Percentiles rank a stretch among this genome's conserved stretches.
Evolutionary conservation across 2,888 invertebrate genomes (phyloP).

Genomic region (Crocallis elinguaria): DNA sequence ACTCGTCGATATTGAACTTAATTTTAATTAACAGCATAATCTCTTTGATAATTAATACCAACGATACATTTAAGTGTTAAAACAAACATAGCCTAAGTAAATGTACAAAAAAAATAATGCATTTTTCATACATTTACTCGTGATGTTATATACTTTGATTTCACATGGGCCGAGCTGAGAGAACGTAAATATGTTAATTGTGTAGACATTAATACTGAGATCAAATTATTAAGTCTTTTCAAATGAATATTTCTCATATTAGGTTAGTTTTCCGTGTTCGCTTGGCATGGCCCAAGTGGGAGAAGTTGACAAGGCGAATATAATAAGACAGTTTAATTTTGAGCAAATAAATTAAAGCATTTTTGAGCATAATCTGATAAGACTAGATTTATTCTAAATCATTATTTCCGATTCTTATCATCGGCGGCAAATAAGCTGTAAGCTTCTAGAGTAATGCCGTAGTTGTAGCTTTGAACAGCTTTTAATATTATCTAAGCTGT

Average conservation of each 20-base stretch:
- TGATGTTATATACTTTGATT: constrained; percentile 12
- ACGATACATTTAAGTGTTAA: constrained; percentile 16
- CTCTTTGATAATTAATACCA: constrained; percentile 20
- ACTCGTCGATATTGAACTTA: neutral
- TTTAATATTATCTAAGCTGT: too few relatives aligned
- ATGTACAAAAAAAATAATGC: constrained; percentile 1
- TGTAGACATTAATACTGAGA: constrained; percentile 17
- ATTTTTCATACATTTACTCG: constrained; percentile 16
- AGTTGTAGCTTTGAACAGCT: too few relatives aligned
- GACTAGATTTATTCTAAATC: neutral
- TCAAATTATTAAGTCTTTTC: constrained; percentile 12
- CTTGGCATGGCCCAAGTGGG: constrained; percentile 10
- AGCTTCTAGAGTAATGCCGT: too few relatives aligned
- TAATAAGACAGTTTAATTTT: neutral
- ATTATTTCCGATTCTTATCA: too few relatives aligned
- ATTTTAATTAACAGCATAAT: constrained; percentile 30
- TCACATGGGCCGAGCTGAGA: constrained; percentile 15
- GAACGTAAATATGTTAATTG: neutral
- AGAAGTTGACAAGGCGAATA: constrained; percentile 17
- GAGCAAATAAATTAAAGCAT: neutral
- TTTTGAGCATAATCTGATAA: neutral
- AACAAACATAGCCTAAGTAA: constrained; percentile 8
- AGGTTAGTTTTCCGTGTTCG: neutral
- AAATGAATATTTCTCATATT: neutral
- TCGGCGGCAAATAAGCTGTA: too few relatives aligned